phyloP scores from a whole-genome alignment of 2,113 vertebrate species.

The Oryzias javanicus region DNA sequence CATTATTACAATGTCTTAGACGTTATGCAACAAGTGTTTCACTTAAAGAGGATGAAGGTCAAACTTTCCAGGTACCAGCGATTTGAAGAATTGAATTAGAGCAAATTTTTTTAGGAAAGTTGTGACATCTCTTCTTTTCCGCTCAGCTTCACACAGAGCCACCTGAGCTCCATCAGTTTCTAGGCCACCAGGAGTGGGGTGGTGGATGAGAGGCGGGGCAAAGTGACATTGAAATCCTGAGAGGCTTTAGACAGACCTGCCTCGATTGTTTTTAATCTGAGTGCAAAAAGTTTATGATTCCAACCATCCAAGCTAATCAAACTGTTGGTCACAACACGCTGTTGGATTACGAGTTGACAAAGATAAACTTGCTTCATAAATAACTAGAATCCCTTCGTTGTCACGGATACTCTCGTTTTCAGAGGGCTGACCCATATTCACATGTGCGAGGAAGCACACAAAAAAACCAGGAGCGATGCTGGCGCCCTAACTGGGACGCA shows the following conservation, averaged over 20 bases:
- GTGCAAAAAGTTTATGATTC: not conserved
- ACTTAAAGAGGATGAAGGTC: too few species aligned
- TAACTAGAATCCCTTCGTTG: constrained; percentile 23
- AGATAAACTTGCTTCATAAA: constrained; percentile 44
- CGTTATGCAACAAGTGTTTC: too few species aligned
- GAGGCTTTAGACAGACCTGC: constrained; percentile 39
- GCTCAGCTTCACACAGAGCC: constrained; percentile 6
- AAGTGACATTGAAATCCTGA: constrained; percentile 71
- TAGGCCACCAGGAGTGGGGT: constrained; percentile 62
- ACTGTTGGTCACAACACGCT: constrained; percentile 1
- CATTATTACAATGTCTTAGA: too few species aligned
- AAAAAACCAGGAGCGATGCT: constrained; percentile 66
- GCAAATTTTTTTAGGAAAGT: constrained; percentile 21
- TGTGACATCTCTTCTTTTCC: constrained; percentile 33
- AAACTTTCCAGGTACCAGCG: constrained; percentile 3
- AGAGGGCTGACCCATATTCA: constrained; percentile 55
- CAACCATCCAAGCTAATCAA: not conserved
- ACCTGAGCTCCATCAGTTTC: constrained; percentile 48
- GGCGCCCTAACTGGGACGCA: constrained; percentile 74
- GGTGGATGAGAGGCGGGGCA: constrained; percentile 50
- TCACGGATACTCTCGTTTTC: constrained; percentile 34
- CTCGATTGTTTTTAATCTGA: constrained; percentile 21
- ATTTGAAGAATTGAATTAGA: not conserved
- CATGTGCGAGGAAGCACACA: constrained; percentile 20
- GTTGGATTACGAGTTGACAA: constrained; percentile 33